phyloP scores from a whole-genome alignment of 2,888 invertebrate genomes.

The Mesorhabditis sp. region DNA sequence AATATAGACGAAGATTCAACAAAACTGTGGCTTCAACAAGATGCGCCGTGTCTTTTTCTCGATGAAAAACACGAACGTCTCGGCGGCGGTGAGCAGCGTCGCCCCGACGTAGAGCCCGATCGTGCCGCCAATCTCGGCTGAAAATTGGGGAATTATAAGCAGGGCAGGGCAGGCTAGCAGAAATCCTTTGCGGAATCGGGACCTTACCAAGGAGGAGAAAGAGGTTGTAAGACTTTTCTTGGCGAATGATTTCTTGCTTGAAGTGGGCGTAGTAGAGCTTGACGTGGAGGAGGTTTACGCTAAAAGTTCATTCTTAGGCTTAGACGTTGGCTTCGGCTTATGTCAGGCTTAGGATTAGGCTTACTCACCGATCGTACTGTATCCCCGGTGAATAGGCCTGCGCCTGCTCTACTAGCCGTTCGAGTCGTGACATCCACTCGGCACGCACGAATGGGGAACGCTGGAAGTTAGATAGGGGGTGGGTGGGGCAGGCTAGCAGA shows the following conservation, averaged over 20 bases:
- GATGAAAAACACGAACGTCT: conserved; percentile 46
- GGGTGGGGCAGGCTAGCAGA: too few species aligned
- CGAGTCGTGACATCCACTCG: conserved; percentile 42
- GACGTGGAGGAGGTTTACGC: conserved; percentile 46
- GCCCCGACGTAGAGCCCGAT: conserved; percentile 52
- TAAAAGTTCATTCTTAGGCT: conserved; percentile 17
- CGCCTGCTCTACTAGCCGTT: conserved; percentile 42
- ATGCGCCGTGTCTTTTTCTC: conserved; percentile 35
- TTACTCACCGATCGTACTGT: conserved; percentile 43
- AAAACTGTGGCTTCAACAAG: conserved; percentile 19
- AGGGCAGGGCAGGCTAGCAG: not conserved
- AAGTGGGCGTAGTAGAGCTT: conserved; percentile 52
- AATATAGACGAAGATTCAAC: too few species aligned
- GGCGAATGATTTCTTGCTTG: conserved; percentile 47
- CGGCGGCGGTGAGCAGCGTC: conserved; percentile 41
- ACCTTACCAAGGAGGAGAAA: conserved; percentile 41
- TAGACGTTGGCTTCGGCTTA: not conserved
- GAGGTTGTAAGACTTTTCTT: conserved; percentile 47
- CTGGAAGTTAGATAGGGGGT: conserved; percentile 19
- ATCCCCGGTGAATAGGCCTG: conserved; percentile 48
- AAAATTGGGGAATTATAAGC: conserved; percentile 12
- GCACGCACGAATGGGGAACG: conserved; percentile 41
- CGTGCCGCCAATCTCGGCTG: conserved; percentile 53
- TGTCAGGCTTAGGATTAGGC: not conserved
- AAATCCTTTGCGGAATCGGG: not conserved